Conservation (phyloP, 2,113 vertebrate genomes). For the Aspidoscelis tigris region DNA sequence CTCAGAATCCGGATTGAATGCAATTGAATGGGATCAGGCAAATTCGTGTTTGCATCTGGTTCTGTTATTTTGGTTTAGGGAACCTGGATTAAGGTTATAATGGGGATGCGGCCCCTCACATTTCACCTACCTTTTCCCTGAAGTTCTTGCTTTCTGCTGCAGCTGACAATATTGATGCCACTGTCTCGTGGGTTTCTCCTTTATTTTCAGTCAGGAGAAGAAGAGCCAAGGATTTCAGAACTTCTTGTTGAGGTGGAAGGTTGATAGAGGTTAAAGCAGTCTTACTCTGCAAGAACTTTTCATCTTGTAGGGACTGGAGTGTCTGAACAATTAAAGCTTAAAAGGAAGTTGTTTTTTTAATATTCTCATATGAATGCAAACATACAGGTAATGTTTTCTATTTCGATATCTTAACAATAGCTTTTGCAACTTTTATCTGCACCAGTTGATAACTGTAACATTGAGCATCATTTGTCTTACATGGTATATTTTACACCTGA, state of each 20-base stretch:
- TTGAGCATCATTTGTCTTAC: not conserved
- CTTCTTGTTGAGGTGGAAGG: conserved; percentile 81
- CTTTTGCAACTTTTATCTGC: not conserved
- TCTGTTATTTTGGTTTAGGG: too few species aligned
- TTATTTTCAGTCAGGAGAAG: conserved; percentile 86
- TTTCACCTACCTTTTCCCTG: conserved; percentile 86
- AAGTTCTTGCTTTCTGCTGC: conserved; percentile 82
- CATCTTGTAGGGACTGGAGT: conserved; percentile 77
- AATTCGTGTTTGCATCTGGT: too few species aligned
- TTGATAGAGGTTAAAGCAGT: conserved; percentile 74
- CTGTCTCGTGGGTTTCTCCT: conserved; percentile 80
- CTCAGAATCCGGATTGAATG: too few species aligned
- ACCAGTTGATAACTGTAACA: not conserved
- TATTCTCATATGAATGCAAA: not conserved
- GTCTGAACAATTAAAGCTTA: conserved; percentile 81
- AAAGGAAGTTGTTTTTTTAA: conserved; percentile 15
- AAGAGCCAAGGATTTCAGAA: conserved; percentile 83
- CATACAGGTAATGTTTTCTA: not conserved
- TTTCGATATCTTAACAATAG: not conserved
- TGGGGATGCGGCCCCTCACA: too few species aligned
- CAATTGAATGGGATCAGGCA: too few species aligned
- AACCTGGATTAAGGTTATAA: too few species aligned
- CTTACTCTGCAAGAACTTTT: conserved; percentile 77
- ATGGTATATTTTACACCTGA: too few species aligned
- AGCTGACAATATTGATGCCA: conserved; percentile 80